Conservation (phyloP, 2,888 invertebrate species). For the Drosophila infuscata region DNA sequence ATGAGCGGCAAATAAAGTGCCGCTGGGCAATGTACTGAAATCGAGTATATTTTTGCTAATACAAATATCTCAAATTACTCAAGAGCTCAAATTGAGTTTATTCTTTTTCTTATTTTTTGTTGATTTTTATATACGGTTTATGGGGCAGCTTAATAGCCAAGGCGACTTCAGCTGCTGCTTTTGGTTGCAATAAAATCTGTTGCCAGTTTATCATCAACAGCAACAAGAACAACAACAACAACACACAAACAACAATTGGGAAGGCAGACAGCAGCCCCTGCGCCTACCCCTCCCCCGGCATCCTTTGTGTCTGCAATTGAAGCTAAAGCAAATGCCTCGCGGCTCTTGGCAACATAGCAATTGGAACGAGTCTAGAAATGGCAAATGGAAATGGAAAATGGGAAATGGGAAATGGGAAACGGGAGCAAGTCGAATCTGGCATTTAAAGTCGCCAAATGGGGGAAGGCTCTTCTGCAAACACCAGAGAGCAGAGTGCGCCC, state of each 20-base stretch:
- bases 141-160: slow-evolving; percentile 59
- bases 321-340: slow-evolving; percentile 57
- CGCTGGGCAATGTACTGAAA: slow-evolving; percentile 35
- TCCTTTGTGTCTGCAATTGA: slow-evolving; percentile 58
- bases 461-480: slow-evolving; percentile 50
- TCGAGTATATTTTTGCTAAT: slow-evolving; percentile 37
- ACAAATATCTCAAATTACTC: slow-evolving; percentile 49
- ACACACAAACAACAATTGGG: slow-evolving; percentile 28
- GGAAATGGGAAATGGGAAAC: slow-evolving; percentile 23
- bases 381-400: slow-evolving; percentile 31
- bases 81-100: slow-evolving; percentile 6
- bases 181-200: slow-evolving; percentile 35
- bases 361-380: slow-evolving; percentile 52
- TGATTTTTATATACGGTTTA: slow-evolving; percentile 29
- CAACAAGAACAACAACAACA: slow-evolving; percentile 30
- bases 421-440: slow-evolving; percentile 37
- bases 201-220: slow-evolving; percentile 56
- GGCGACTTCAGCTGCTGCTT: slow-evolving; percentile 32
- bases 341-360: slow-evolving; percentile 58
- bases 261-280: not conserved
- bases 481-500: slow-evolving; percentile 13
- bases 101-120: slow-evolving; percentile 2
- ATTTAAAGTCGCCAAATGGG: slow-evolving; percentile 48
- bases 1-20: slow-evolving; percentile 31
- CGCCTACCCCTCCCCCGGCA: not conserved